Conservation (phyloP, 2,888 invertebrate species). For the Galeopsomyia nigrocyanea region DNA sequence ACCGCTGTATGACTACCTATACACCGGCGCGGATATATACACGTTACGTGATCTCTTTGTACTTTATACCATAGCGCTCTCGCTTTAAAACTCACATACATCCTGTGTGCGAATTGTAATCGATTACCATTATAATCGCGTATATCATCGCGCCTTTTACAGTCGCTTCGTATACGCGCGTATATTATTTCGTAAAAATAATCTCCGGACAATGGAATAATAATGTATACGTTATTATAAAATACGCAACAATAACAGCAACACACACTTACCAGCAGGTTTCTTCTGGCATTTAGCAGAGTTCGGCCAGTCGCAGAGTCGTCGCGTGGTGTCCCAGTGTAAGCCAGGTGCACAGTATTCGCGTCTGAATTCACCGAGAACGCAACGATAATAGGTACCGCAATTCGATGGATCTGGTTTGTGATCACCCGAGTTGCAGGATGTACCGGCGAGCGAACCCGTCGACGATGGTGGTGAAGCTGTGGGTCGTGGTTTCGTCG, state of each 20-base stretch:
- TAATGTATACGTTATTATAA: background rate
- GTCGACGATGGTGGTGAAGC: slow-evolving; percentile 62
- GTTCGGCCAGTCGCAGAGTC: slow-evolving; percentile 86
- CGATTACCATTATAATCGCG: too few relatives aligned
- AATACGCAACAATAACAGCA: too few relatives aligned
- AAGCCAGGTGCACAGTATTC: slow-evolving; percentile 85
- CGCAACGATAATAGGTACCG: slow-evolving; percentile 82
- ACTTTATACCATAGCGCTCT: too few relatives aligned
- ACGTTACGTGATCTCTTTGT: too few relatives aligned
- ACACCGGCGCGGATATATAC: too few relatives aligned
- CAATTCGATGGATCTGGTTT: slow-evolving; percentile 78
- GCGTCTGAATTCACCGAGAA: slow-evolving; percentile 78
- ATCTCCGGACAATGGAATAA: background rate
- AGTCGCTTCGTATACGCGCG: too few relatives aligned
- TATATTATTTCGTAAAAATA: too few relatives aligned
- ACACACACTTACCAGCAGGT: background rate
- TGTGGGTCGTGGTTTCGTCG: slow-evolving; percentile 53
- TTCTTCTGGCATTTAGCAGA: slow-evolving; percentile 76
- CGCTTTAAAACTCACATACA: too few relatives aligned
- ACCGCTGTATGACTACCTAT: background rate
- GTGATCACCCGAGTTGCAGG: slow-evolving; percentile 70
- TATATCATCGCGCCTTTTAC: too few relatives aligned
- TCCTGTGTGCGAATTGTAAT: too few relatives aligned
- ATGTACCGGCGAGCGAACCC: slow-evolving; percentile 46
- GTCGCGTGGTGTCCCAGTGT: slow-evolving; percentile 80